Conservation (phyloP, 2,113 vertebrate species). For the Leptobrachium leishanense region DNA sequence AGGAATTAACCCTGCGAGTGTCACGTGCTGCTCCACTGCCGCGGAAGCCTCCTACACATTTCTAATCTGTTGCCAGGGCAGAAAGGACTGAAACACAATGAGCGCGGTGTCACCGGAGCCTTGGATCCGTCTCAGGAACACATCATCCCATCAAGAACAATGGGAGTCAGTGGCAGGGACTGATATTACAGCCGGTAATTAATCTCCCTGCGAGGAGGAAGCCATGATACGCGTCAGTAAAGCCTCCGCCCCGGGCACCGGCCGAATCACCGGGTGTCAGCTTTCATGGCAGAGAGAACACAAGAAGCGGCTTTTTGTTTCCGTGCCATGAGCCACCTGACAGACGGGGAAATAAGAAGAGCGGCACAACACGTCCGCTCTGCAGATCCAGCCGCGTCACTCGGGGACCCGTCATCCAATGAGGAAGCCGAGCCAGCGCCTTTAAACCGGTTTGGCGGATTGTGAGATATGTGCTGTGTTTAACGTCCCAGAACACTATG, state of each 20-base stretch:
- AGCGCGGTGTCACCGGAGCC: not conserved
- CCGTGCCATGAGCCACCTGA: not conserved
- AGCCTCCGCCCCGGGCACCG: not conserved
- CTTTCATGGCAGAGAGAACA: not conserved
- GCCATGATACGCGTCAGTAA: not conserved
- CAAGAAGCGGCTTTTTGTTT: constrained; percentile 1
- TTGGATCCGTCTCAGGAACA: not conserved
- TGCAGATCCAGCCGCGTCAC: too few species aligned
- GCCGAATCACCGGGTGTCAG: not conserved
- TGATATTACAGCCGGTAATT: not conserved
- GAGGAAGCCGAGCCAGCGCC: too few species aligned
- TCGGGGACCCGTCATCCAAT: too few species aligned
- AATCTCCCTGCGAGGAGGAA: not conserved
- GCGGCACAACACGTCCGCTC: too few species aligned
- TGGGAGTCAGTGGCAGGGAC: not conserved
- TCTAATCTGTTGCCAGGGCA: too few species aligned
- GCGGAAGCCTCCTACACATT: too few species aligned
- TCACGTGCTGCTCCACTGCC: too few species aligned
- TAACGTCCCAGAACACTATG: too few species aligned
- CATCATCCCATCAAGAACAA: not conserved
- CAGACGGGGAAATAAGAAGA: not conserved
- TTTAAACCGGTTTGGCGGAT: too few species aligned
- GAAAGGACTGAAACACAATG: too few species aligned
- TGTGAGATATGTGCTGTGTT: too few species aligned
- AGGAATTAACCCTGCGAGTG: too few species aligned